phyloP scores from a whole-genome alignment of 1,140 invertebrate genomes.

The Brachionus rubens region DNA sequence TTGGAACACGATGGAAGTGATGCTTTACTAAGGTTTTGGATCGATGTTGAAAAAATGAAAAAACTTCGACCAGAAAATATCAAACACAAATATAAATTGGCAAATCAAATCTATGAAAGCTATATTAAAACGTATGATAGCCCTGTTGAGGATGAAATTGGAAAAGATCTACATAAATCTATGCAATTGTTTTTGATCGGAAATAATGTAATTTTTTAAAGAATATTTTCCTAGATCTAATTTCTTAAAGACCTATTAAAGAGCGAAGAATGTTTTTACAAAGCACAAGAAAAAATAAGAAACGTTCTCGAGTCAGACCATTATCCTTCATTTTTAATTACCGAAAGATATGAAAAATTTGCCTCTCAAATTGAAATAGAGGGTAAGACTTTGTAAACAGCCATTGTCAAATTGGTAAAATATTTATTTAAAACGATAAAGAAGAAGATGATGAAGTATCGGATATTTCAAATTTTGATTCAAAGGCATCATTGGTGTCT shows the following conservation, averaged over 20 bases:
- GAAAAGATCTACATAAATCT: constrained; percentile 66
- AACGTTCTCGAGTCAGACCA: constrained; percentile 77
- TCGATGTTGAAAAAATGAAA: constrained; percentile 78
- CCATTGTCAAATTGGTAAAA: neutral
- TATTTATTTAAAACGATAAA: neutral
- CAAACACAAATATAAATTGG: constrained; percentile 75
- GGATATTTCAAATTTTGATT: too few species aligned
- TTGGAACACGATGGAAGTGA: constrained; percentile 23
- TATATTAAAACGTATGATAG: constrained; percentile 65
- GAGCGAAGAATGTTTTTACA: constrained; percentile 81
- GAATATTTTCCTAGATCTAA: neutral
- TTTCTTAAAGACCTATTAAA: constrained; percentile 47
- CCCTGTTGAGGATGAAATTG: constrained; percentile 51
- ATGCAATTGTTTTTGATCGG: constrained; percentile 83
- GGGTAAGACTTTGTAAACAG: neutral
- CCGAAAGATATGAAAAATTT: constrained; percentile 73
- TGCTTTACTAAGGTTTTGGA: constrained; percentile 69
- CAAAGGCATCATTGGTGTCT: too few species aligned
- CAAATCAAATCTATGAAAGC: constrained; percentile 81
- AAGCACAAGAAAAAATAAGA: constrained; percentile 75
- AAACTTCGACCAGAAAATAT: constrained; percentile 49
- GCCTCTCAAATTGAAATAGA: neutral
- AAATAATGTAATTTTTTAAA: constrained; percentile 64
- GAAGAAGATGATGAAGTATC: neutral
- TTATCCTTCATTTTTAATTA: constrained; percentile 80